These are phyloP conservation scores for Mohoua ochrocephala DNA, from an alignment of 2,113 vertebrate species.

Conservation along the genomic window DNA sequence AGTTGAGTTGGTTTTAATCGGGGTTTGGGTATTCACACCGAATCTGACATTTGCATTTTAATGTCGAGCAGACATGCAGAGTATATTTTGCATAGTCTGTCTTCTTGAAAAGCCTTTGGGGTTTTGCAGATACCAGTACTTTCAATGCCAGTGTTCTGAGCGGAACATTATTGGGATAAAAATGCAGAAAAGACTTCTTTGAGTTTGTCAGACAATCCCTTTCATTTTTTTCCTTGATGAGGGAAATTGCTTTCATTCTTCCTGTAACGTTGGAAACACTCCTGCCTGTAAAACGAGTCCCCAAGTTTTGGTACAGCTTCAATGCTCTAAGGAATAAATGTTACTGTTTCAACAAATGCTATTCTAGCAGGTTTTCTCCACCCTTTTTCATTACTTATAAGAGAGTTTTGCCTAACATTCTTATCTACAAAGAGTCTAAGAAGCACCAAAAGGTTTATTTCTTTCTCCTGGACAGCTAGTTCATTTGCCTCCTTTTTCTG, in stretches of 20 bases:
- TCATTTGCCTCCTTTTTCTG: background rate
- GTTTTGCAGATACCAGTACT: background rate
- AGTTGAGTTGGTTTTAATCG: background rate
- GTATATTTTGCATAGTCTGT: background rate
- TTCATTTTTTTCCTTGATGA: background rate
- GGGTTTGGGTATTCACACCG: background rate
- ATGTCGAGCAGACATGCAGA: background rate
- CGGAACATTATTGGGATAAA: background rate
- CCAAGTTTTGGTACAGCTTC: background rate
- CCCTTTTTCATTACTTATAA: background rate
- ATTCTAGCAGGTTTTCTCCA: background rate
- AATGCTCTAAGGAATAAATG: background rate
- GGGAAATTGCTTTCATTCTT: background rate
- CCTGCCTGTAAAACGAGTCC: background rate
- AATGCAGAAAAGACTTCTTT: background rate
- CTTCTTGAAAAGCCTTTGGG: background rate
- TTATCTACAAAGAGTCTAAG: background rate
- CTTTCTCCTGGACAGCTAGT: background rate
- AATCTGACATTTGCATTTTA: background rate
- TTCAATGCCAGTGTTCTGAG: background rate
- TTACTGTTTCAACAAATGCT: background rate
- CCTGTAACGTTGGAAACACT: background rate
- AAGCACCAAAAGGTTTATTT: background rate
- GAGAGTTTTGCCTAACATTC: background rate
- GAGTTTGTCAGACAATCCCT: background rate